Percentiles rank a stretch among this genome's conserved stretches.
Evolutionary conservation across 2,888 invertebrate species (phyloP).

Genomic region (Dryobota labecula): DNA sequence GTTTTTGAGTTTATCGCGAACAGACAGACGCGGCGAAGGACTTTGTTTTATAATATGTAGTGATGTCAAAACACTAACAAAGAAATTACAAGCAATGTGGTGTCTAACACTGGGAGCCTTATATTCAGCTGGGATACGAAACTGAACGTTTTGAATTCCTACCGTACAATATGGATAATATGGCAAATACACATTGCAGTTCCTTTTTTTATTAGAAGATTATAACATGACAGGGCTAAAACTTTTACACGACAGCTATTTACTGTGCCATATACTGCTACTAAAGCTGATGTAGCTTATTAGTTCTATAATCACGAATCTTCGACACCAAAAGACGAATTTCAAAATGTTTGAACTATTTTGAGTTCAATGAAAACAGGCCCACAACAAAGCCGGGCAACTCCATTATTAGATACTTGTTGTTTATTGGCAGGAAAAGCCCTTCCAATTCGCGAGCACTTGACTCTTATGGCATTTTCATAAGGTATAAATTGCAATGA

Average conservation of each 20-base stretch:
- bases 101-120: slow-evolving; percentile 12
- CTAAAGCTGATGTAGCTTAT: not conserved
- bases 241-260: not conserved
- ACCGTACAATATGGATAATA: not conserved
- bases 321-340: not conserved
- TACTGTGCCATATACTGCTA: not conserved
- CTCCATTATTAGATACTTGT: not conserved
- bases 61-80: not conserved
- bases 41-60: no score
- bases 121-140: not conserved
- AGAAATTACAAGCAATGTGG: not conserved
- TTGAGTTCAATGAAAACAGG: not conserved
- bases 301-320: slow-evolving; percentile 1
- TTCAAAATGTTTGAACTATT: not conserved
- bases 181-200: not conserved
- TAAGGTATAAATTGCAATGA: slow-evolving; percentile 12
- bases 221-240: not conserved
- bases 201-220: not conserved
- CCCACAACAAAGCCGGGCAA: not conserved
- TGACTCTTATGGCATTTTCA: not conserved
- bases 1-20: no score
- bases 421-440: not conserved
- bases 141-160: slow-evolving; percentile 1
- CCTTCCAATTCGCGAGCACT: not conserved
- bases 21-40: no score